These are phyloP conservation scores for Cheirogaleus medius DNA, from an alignment of 2,113 vertebrate genomes.

Conservation along the genomic window DNA sequence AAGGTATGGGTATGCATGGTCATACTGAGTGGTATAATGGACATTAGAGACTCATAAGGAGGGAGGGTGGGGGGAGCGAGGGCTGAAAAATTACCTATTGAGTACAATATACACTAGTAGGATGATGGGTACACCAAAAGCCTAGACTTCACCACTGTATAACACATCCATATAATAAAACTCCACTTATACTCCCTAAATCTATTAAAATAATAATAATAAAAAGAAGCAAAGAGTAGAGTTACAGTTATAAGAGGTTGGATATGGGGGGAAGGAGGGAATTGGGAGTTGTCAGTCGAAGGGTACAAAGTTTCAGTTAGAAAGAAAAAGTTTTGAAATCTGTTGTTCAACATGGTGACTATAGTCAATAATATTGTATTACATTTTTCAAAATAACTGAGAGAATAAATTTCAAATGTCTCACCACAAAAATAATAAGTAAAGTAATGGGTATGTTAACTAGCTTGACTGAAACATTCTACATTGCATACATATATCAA, in stretches of 20 bases:
- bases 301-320: background rate
- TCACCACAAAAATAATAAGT: background rate
- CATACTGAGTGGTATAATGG: too few relatives aligned
- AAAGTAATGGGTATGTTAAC: background rate
- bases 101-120: too few relatives aligned
- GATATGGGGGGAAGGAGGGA: background rate
- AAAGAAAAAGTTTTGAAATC: background rate
- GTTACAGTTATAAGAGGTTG: background rate
- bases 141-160: too few relatives aligned
- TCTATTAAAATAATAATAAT: too few relatives aligned
- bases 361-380: background rate
- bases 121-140: too few relatives aligned
- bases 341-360: background rate
- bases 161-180: too few relatives aligned
- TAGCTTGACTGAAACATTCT: background rate
- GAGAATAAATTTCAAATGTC: background rate
- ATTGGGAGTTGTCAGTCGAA: background rate
- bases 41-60: too few relatives aligned
- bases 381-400: background rate
- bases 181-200: too few relatives aligned
- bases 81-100: too few relatives aligned
- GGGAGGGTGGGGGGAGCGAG: too few relatives aligned
- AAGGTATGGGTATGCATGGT: too few relatives aligned
- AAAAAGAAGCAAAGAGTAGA: background rate
- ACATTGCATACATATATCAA: background rate